These are phyloP conservation scores for Pteruthius melanotis DNA, from an alignment of 2,113 vertebrate genomes.

Conservation along the genomic window DNA sequence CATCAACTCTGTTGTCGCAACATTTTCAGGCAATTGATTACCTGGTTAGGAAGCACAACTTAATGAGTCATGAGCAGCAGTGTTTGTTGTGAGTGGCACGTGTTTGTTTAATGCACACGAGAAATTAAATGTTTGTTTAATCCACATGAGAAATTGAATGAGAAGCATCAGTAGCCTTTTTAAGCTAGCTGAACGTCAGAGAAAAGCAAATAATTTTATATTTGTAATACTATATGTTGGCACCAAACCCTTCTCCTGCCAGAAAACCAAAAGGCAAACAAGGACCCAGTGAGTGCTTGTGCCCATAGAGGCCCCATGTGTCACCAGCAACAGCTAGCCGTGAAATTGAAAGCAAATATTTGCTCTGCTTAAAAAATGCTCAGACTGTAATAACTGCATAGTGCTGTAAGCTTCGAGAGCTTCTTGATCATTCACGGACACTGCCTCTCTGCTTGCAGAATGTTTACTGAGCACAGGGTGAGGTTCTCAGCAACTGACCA, in stretches of 20 bases:
- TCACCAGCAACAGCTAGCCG: not conserved
- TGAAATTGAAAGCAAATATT: slow-evolving; percentile 60
- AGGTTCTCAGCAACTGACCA: not conserved
- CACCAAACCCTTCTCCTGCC: not conserved
- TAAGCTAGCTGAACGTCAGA: not conserved
- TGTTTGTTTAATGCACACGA: slow-evolving; percentile 15
- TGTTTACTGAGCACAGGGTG: not conserved
- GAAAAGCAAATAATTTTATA: slow-evolving; percentile 34
- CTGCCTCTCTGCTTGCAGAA: not conserved
- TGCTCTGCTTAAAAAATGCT: slow-evolving; percentile 44
- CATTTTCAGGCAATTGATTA: slow-evolving; percentile 47
- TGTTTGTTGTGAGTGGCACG: not conserved
- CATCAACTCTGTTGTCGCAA: slow-evolving; percentile 9
- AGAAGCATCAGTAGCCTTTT: slow-evolving; percentile 33
- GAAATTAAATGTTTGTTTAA: slow-evolving; percentile 42
- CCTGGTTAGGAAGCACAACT: slow-evolving; percentile 42
- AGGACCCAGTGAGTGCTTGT: not conserved
- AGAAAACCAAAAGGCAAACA: slow-evolving; percentile 45
- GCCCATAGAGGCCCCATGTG: not conserved
- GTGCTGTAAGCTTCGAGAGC: not conserved
- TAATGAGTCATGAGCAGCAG: slow-evolving; percentile 45
- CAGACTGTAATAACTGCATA: slow-evolving; percentile 4
- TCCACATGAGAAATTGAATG: slow-evolving; percentile 9
- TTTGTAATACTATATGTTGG: not conserved
- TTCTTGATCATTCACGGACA: not conserved